Evolutionary conservation across 2,888 invertebrate genomes (phyloP), one percentile per base, ranked within the genome.

Genomic region (Meiosimyza decipiens): DNA sequence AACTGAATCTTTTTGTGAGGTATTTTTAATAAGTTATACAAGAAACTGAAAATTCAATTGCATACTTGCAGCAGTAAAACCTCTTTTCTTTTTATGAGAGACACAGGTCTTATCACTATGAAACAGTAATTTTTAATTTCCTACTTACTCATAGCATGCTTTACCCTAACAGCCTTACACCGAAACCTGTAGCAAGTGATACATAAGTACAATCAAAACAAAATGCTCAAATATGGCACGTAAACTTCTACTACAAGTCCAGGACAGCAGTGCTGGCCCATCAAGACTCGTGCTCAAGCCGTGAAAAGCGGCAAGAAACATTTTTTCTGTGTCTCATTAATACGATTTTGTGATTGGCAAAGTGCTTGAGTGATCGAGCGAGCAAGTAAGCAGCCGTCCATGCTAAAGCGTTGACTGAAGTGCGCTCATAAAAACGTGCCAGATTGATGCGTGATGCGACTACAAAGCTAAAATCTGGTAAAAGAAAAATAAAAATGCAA

Each of bases 391-490:
- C 69, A 60, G 60, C 33, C 60, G 49, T 18, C 16, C 28, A 22
- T 47, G 49, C 28, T n/a, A 18, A 52, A 55, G 55, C 70, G 52
- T 50, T 63, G 52, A 63, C 63, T 63, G 70, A 33, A 70, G 63
- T 60, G 12, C 15, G 59, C 40, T 83, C 82, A 84, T 82, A 84
- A 85, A 85, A 85, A 85, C 85, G 85, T 84, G 85, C 85, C 82
- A 84, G 81, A 82, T 82, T 84, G 83, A 82, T 85, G 85, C 85
- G 85, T 85, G 85, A 83, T 85, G 81, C 80, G 81, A 85, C 81
- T 85, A 77, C 80, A 82, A 83, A 85, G 72, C 75, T 40, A 9
- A 40, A 9, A 40, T 40, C 40, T 9, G 40, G 1, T 2, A 7
- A 40, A 9, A 40, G 40, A 40, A 40, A 40, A 40, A 40, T 7